Evolutionary conservation across 1,140 invertebrate species (phyloP).

Genomic region (Leptopilina clavipes): DNA sequence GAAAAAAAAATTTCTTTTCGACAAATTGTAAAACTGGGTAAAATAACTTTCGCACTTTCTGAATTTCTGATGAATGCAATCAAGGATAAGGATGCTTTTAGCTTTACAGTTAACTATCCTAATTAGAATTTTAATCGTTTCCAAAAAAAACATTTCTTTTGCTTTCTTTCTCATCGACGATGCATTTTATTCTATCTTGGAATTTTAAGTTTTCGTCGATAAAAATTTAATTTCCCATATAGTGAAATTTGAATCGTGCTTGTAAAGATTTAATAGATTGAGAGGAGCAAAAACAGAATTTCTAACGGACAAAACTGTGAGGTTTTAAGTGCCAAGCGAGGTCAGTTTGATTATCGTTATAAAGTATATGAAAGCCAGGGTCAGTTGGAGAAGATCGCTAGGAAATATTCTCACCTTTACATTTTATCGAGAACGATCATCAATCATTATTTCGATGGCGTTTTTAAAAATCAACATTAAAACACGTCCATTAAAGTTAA

Average conservation of each 20-base stretch:
- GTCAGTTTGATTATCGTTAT: slow-evolving; percentile 28
- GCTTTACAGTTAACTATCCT: too few relatives aligned
- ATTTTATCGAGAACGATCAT: slow-evolving; percentile 1
- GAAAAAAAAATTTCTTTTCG: neutral
- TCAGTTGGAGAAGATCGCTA: slow-evolving; percentile 1
- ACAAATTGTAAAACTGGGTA: neutral
- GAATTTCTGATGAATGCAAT: too few relatives aligned
- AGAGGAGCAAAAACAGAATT: slow-evolving; percentile 8
- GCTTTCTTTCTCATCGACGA: too few relatives aligned
- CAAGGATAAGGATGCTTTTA: too few relatives aligned
- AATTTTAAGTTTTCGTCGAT: too few relatives aligned
- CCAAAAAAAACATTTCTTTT: too few relatives aligned
- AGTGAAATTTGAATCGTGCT: too few relatives aligned
- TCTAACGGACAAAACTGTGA: slow-evolving; percentile 2
- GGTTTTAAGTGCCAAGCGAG: neutral
- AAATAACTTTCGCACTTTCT: neutral
- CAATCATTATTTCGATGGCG: neutral
- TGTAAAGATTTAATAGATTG: neutral
- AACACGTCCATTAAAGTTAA: too few relatives aligned
- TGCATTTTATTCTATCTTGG: too few relatives aligned
- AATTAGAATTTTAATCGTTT: too few relatives aligned
- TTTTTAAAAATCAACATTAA: too few relatives aligned
- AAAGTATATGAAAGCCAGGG: slow-evolving; percentile 14
- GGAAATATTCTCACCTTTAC: neutral
- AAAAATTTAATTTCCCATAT: too few relatives aligned